A percentile compares a stretch with the other conserved stretches of the same genome.
Conservation (phyloP, 2,888 invertebrate genomes). For the Deilephila porcellus region DNA sequence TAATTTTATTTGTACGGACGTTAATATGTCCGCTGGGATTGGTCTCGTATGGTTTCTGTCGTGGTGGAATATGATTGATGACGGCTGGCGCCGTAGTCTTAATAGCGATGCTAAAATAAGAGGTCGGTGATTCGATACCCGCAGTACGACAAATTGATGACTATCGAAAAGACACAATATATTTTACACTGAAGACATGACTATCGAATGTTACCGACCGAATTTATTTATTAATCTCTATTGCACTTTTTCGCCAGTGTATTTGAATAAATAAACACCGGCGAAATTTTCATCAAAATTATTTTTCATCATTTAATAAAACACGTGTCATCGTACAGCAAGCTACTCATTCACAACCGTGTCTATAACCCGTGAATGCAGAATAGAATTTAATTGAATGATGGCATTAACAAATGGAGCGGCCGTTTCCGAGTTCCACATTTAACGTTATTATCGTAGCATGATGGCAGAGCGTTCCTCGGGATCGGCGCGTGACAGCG, state of each 20-base stretch:
- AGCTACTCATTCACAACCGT: neutral
- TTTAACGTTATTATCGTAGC: constrained; percentile 81
- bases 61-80: neutral
- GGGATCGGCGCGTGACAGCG: constrained; percentile 75
- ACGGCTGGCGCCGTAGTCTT: no score
- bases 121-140: no score
- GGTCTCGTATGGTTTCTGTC: neutral
- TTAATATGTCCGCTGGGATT: constrained; percentile 51
- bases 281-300: no score
- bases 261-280: no score
- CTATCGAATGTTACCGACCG: no score
- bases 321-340: neutral
- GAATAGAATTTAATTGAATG: constrained; percentile 82
- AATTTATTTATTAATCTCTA: no score
- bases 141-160: no score
- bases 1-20: constrained; percentile 41
- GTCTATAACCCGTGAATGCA: constrained; percentile 8
- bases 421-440: constrained; percentile 78
- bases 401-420: constrained; percentile 83
- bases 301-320: no score
- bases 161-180: no score
- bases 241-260: no score
- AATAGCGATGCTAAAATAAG: no score
- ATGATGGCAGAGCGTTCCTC: constrained; percentile 69
- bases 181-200: no score